A percentile compares a stretch with the other conserved stretches of the same genome.
Conservation (phyloP, 64 coral and sea anemone genomes). For the Trachythela sp. region DNA sequence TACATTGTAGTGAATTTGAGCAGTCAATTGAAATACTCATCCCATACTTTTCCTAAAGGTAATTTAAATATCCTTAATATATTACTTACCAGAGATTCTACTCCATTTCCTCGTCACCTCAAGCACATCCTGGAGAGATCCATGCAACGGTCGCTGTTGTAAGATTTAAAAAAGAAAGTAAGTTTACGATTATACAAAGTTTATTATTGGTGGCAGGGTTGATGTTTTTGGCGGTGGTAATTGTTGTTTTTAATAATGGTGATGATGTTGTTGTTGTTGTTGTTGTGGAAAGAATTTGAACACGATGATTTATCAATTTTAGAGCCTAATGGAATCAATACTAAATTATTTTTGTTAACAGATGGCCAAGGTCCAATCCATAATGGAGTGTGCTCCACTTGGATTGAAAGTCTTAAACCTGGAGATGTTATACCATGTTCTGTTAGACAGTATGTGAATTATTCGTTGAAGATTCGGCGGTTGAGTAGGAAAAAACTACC, state of each 20-base stretch:
- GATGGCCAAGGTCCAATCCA: slow-evolving; percentile 41
- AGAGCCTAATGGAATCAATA: too few relatives aligned
- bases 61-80: too few relatives aligned
- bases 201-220: not conserved
- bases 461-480: too few relatives aligned
- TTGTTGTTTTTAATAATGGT: not conserved
- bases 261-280: not conserved
- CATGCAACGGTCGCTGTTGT: slow-evolving; percentile 53
- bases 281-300: too few relatives aligned
- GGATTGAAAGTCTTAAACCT: slow-evolving; percentile 55
- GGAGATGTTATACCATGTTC: slow-evolving; percentile 60
- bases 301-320: too few relatives aligned
- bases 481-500: too few relatives aligned
- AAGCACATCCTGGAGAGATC: slow-evolving; percentile 43
- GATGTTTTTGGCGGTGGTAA: too few relatives aligned
- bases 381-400: slow-evolving; percentile 55
- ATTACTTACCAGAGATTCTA: slow-evolving; percentile 56
- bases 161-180: slow-evolving; percentile 60
- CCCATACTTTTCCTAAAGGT: too few relatives aligned
- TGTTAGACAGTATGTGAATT: slow-evolving; percentile 63
- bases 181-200: not conserved
- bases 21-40: too few relatives aligned
- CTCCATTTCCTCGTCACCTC: slow-evolving; percentile 56
- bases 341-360: not conserved
- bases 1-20: too few relatives aligned